A percentile compares a stretch with the other conserved stretches of the same genome.
Evolutionary conservation across 2,797 vertebrate genomes (phyloP).

Genomic region (Pangasius mekongensis): DNA sequence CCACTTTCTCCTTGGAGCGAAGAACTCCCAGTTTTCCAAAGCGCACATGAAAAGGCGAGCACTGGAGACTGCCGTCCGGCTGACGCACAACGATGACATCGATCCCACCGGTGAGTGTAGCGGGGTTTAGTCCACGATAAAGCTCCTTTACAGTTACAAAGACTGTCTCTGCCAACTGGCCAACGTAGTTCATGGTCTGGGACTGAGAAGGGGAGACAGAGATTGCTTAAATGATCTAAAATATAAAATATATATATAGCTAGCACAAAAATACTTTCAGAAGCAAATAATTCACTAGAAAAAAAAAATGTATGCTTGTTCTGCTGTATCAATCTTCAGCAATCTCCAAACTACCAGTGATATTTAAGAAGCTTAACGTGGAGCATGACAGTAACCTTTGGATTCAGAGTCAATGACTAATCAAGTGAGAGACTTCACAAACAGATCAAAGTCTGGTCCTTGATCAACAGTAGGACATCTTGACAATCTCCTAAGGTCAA

Average conservation of each 20-base stretch:
- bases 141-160: slow-evolving; percentile 90
- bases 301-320: not conserved
- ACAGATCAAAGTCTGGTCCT: slow-evolving; percentile 37
- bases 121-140: slow-evolving; percentile 89
- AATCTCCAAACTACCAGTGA: not conserved
- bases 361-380: not conserved
- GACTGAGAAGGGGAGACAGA: slow-evolving; percentile 60
- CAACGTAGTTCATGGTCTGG: slow-evolving; percentile 94
- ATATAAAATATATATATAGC: not conserved
- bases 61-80: slow-evolving; percentile 86
- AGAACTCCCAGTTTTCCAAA: slow-evolving; percentile 96
- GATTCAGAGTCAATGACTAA: slow-evolving; percentile 41
- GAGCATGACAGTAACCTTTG: slow-evolving; percentile 55
- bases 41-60: slow-evolving; percentile 94
- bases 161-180: slow-evolving; percentile 89
- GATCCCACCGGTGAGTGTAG: slow-evolving; percentile 89
- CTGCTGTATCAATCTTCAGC: not conserved
- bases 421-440: not conserved
- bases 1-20: slow-evolving; percentile 91
- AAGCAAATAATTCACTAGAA: not conserved
- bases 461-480: slow-evolving; percentile 4
- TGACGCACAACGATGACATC: slow-evolving; percentile 92
- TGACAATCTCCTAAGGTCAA: not conserved
- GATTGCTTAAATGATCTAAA: not conserved
- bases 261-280: not conserved